Evolutionary conservation across 2,888 invertebrate genomes (phyloP).

Genomic region (Molanna angustata): DNA sequence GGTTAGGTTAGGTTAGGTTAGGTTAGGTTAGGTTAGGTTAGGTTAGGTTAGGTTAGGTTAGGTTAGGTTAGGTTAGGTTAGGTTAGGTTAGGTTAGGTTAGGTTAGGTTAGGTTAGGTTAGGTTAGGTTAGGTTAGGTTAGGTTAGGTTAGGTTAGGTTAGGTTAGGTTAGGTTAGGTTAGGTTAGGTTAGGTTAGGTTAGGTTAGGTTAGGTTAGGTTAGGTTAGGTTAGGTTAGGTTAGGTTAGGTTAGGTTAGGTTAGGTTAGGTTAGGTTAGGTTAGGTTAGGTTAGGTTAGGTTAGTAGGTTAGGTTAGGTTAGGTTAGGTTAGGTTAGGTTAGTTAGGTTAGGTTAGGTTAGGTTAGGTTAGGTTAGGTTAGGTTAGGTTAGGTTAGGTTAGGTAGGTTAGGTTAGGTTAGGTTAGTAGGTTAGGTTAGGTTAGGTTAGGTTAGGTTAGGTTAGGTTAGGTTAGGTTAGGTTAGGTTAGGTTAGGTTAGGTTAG

Average conservation of each 20-base stretch:
- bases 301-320: conserved; percentile 31
- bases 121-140: no score
- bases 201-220: conserved; percentile 34
- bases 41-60: no score
- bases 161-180: conserved; percentile 34
- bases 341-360: conserved; percentile 31
- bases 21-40: no score
- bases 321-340: conserved; percentile 29
- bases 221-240: conserved; percentile 24
- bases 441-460: conserved; percentile 16
- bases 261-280: conserved; percentile 33
- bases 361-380: conserved; percentile 30
- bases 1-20: no score
- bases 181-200: conserved; percentile 33
- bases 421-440: no score
- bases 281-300: no score
- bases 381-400: conserved; percentile 30
- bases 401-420: no score
- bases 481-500: conserved; percentile 16
- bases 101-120: no score
- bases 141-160: conserved; percentile 31
- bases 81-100: no score
- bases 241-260: conserved; percentile 27
- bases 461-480: conserved; percentile 24
- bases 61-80: no score